Conservation (phyloP, 1,140 invertebrate genomes). For the Drosophila sechellia region DNA sequence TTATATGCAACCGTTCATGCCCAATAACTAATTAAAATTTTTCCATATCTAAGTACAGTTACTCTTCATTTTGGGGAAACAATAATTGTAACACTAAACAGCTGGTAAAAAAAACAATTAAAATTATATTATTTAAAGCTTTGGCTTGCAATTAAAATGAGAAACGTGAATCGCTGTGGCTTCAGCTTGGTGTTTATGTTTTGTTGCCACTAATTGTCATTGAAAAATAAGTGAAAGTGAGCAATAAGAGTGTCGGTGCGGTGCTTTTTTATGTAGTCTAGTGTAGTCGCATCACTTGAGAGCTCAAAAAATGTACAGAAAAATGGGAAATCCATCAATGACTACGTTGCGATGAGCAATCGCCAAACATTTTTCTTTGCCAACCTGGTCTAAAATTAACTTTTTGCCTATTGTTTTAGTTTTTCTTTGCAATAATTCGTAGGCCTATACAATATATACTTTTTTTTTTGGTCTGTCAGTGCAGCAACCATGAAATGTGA, state of each 20-base stretch:
- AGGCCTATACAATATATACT: slow-evolving; percentile 35
- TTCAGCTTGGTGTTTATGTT: slow-evolving; percentile 28
- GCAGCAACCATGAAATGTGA: slow-evolving; percentile 72
- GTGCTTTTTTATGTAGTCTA: slow-evolving; percentile 10
- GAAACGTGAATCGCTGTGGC: slow-evolving; percentile 54
- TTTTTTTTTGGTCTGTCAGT: slow-evolving; percentile 8
- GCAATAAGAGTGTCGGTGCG: slow-evolving; percentile 15
- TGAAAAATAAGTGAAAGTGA: slow-evolving; percentile 73
- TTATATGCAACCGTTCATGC: background rate
- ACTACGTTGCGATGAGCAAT: slow-evolving; percentile 44
- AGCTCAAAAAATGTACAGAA: slow-evolving; percentile 45
- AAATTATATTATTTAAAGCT: slow-evolving; percentile 41
- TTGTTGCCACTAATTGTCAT: slow-evolving; percentile 58
- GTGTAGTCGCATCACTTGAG: slow-evolving; percentile 16
- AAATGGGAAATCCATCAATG: slow-evolving; percentile 28
- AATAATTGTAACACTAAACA: slow-evolving; percentile 1
- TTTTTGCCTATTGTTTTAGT: slow-evolving; percentile 1
- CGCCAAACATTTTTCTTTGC: slow-evolving; percentile 47
- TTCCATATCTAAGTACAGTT: slow-evolving; percentile 2
- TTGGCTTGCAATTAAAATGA: slow-evolving; percentile 65
- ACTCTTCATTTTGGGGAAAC: slow-evolving; percentile 1
- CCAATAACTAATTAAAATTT: slow-evolving; percentile 19
- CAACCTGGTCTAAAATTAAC: slow-evolving; percentile 3
- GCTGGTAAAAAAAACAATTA: slow-evolving; percentile 37
- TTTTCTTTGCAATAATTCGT: slow-evolving; percentile 9